Conservation (phyloP, 2,888 invertebrate genomes). For the Perdita meconis region DNA sequence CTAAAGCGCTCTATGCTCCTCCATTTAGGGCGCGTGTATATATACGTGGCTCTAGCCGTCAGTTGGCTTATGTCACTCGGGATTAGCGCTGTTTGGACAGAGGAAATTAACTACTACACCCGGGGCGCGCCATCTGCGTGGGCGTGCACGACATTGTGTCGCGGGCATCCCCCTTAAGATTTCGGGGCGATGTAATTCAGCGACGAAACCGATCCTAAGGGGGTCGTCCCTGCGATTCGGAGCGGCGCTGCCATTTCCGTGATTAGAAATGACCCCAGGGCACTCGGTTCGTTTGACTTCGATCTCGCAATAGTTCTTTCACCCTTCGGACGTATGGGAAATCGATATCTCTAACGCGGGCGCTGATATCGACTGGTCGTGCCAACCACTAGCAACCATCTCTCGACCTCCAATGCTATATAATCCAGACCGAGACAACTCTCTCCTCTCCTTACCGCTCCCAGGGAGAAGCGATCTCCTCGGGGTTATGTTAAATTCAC, state of each 20-base stretch:
- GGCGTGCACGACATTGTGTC: conserved; percentile 79
- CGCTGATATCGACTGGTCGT: conserved; percentile 39
- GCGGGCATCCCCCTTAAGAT: conserved; percentile 73
- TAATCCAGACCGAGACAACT: conserved; percentile 12
- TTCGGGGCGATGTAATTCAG: conserved; percentile 72
- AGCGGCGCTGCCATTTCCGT: conserved; percentile 72
- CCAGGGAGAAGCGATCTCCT: not conserved
- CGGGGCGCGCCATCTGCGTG: conserved; percentile 76
- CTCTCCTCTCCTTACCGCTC: not conserved
- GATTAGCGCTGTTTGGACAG: conserved; percentile 83
- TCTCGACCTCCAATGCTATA: not conserved
- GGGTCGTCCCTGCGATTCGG: conserved; percentile 47
- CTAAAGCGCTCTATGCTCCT: conserved; percentile 9
- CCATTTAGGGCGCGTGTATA: conserved; percentile 58
- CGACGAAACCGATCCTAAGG: conserved; percentile 70
- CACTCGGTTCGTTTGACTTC: conserved; percentile 55
- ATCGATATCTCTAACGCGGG: conserved; percentile 45
- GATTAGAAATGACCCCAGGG: conserved; percentile 65
- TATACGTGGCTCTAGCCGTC: conserved; percentile 72
- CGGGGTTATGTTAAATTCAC: conserved; percentile 29
- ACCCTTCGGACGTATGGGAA: conserved; percentile 28
- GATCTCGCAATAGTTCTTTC: conserved; percentile 49
- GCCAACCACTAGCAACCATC: conserved; percentile 1
- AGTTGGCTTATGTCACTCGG: conserved; percentile 83
- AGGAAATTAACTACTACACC: conserved; percentile 83